These are phyloP conservation scores for Himalopsyche kuldschensis DNA, from an alignment of 2,888 invertebrate species.

Conservation along the genomic window DNA sequence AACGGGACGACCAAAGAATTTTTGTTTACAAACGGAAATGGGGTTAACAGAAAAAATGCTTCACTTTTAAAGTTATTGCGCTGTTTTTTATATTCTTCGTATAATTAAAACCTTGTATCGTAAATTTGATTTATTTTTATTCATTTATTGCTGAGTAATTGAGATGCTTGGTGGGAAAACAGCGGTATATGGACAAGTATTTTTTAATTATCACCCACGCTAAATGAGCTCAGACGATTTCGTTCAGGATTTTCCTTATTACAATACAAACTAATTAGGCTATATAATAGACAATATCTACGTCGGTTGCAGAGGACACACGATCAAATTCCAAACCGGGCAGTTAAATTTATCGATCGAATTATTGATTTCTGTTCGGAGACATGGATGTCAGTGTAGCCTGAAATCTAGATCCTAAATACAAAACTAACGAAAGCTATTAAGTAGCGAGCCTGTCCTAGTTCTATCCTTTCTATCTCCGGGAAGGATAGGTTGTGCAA, in stretches of 20 bases:
- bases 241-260: background rate
- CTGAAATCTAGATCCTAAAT: too few relatives aligned
- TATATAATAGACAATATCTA: too few relatives aligned
- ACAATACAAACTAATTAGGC: background rate
- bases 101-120: background rate
- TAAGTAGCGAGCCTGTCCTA: too few relatives aligned
- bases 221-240: background rate
- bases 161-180: background rate
- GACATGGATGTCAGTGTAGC: too few relatives aligned
- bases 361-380: too few relatives aligned
- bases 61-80: background rate
- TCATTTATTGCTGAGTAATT: background rate
- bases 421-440: too few relatives aligned
- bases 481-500: too few relatives aligned
- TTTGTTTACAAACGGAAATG: background rate
- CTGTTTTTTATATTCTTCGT: background rate
- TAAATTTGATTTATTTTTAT: background rate
- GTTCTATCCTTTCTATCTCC: too few relatives aligned
- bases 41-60: background rate
- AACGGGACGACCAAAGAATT: background rate
- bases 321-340: too few relatives aligned
- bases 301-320: too few relatives aligned
- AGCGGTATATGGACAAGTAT: background rate
- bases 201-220: background rate
- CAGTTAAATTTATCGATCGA: too few relatives aligned